A percentile compares a stretch with the other conserved stretches of the same genome.
Evolutionary conservation across 2,888 invertebrate species (phyloP).

Genomic region (Oscheius sp.): DNA sequence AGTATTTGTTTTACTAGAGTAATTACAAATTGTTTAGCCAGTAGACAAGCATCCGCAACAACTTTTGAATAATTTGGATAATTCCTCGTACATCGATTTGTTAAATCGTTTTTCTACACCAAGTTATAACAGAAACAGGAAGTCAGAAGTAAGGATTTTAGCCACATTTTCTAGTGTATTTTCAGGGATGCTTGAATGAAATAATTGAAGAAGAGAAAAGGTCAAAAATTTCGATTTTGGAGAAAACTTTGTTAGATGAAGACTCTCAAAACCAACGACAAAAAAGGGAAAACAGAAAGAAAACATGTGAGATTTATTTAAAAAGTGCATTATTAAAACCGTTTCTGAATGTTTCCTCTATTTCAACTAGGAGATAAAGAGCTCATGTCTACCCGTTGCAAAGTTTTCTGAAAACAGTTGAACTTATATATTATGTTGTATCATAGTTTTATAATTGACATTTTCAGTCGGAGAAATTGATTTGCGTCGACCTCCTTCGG

Average conservation of each 20-base stretch:
- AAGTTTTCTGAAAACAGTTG: background rate
- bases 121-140: constrained; percentile 9
- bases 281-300: constrained; percentile 1
- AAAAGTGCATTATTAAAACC: background rate
- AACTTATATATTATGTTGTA: too few species aligned
- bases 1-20: constrained; percentile 15
- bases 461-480: background rate
- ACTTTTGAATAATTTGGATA: constrained; percentile 6
- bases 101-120: constrained; percentile 15
- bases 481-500: background rate
- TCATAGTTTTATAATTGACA: too few species aligned
- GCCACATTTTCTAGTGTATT: background rate
- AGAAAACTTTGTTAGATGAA: constrained; percentile 28
- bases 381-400: background rate
- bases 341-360: background rate
- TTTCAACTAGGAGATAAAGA: too few species aligned
- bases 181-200: constrained; percentile 11
- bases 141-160: background rate
- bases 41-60: constrained; percentile 10
- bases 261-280: constrained; percentile 24
- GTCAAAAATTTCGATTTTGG: constrained; percentile 5
- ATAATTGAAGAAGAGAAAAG: background rate
- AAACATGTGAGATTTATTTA: background rate
- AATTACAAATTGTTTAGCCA: constrained; percentile 26
- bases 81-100: constrained; percentile 7